phyloP scores from a whole-genome alignment of 1,140 invertebrate genomes.

The Dendroctonus valens region DNA sequence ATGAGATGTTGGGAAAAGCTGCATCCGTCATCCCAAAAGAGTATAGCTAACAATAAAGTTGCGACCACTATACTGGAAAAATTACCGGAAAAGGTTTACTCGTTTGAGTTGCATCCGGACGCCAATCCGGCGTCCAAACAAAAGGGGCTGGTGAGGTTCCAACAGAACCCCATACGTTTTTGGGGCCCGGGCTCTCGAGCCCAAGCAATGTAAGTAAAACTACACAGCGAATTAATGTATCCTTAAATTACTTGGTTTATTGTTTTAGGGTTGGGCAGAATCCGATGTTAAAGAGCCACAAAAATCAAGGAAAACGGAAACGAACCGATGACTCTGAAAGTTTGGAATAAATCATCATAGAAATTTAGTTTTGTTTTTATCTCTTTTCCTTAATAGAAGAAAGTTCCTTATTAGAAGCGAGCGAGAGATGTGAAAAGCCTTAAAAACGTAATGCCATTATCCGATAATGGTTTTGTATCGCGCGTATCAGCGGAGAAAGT shows the following conservation, averaged over 20 bases:
- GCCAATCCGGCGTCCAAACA: constrained; percentile 81
- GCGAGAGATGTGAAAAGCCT: no score
- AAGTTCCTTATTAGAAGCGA: no score
- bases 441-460: no score
- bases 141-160: constrained; percentile 74
- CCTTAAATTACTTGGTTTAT: constrained; percentile 2
- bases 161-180: constrained; percentile 77
- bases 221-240: constrained; percentile 12
- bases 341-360: no score
- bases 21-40: constrained; percentile 60
- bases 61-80: constrained; percentile 60
- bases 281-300: constrained; percentile 58
- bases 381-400: no score
- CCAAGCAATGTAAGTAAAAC: constrained; percentile 61
- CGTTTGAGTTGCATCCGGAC: constrained; percentile 65
- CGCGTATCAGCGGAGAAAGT: no score
- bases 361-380: no score
- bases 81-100: constrained; percentile 52
- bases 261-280: constrained; percentile 57
- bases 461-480: no score
- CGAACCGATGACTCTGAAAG: constrained; percentile 5
- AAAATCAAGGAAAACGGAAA: constrained; percentile 60
- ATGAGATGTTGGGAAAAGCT: constrained; percentile 76
- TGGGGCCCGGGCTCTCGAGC: constrained; percentile 87
- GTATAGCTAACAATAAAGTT: constrained; percentile 56